Percentiles rank a stretch among this genome's conserved stretches.
phyloP scores from a whole-genome alignment of 1,140 invertebrate species.

The Philaenus spumarius region DNA sequence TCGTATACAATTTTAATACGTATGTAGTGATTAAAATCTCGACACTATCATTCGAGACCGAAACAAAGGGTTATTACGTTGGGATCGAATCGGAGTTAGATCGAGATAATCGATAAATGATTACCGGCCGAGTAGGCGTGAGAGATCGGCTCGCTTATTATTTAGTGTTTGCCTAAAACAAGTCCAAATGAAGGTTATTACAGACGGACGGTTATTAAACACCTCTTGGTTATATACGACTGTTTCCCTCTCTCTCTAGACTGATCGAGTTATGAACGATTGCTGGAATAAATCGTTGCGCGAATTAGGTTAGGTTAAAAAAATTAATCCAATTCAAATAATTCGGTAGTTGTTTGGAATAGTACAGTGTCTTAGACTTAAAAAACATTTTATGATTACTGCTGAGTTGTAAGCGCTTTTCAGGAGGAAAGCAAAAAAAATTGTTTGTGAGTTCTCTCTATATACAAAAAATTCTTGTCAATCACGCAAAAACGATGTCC shows the following conservation, averaged over 20 bases:
- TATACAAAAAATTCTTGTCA: no score
- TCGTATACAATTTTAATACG: conserved; percentile 2
- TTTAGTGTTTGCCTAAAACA: conserved; percentile 17
- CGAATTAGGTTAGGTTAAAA: no score
- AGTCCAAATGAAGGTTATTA: conserved; percentile 17
- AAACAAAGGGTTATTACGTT: conserved; percentile 4
- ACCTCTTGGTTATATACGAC: background rate
- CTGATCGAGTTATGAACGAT: background rate
- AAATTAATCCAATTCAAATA: no score
- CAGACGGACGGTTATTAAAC: conserved; percentile 12
- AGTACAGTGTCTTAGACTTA: no score
- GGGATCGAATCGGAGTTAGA: background rate
- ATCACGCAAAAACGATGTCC: no score
- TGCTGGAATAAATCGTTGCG: background rate
- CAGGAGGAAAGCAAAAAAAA: no score
- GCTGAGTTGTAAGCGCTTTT: no score
- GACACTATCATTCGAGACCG: background rate
- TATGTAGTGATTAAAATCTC: conserved; percentile 1
- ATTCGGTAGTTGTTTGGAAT: no score
- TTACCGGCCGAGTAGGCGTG: background rate
- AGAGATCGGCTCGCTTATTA: conserved; percentile 5
- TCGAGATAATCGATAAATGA: conserved; percentile 2
- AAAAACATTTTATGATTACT: no score
- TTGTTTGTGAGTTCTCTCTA: no score
- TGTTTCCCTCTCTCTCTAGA: no score